Base-by-base conservation (phyloP, 2,797 vertebrate genomes). In the Nyctibius grandis region DNA sequence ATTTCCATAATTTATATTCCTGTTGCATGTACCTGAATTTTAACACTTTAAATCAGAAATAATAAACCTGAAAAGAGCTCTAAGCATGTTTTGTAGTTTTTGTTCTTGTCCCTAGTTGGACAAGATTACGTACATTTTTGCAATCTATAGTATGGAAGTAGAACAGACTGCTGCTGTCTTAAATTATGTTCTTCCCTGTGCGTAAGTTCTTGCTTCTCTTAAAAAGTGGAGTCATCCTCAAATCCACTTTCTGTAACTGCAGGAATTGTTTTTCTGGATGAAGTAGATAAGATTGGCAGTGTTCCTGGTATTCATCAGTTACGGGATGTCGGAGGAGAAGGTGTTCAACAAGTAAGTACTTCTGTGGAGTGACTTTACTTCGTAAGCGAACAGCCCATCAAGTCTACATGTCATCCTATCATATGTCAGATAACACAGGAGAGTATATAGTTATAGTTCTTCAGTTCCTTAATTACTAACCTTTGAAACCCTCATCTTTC, bases 231-330 rank as follows among this genome's bases (percentile, higher is more conserved):
- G 21, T 91, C 59, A 65, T 96, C 60, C 89, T 97, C 96, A 87
- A 96, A 95, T 85, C 36, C 18, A 0, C 88, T 88, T 81, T 72
- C 51, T 96, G 14, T 93, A 28, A 88, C 63, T 96, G 94, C 96
- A 99, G 99, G 99, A 92, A 99, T 99, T 91, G 99, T 99, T 97
- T 99, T 99, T 96, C 98, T 99, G 98, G 99, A 99, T 82, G 99
- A 99, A 98, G 99, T 99, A 76, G 99, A 99, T 97, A 99, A 99
- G 98, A 99, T 99, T 96, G 99, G 99, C 98, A 99, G 99, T 3
- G 99, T 99, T 93, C 99, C 99, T 88, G 99, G 99, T 83, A 99
- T 99, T 97, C 99, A 99, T 98, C 99, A 99, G 97, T 98, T 99
- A 90, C 98, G 99, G 96, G 99, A 99, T 76, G 99, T 99, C 38